Percentiles rank a stretch among this genome's conserved stretches.
Conservation (phyloP, 2,888 invertebrate genomes). For the Eudasyphora cyanicolor region DNA sequence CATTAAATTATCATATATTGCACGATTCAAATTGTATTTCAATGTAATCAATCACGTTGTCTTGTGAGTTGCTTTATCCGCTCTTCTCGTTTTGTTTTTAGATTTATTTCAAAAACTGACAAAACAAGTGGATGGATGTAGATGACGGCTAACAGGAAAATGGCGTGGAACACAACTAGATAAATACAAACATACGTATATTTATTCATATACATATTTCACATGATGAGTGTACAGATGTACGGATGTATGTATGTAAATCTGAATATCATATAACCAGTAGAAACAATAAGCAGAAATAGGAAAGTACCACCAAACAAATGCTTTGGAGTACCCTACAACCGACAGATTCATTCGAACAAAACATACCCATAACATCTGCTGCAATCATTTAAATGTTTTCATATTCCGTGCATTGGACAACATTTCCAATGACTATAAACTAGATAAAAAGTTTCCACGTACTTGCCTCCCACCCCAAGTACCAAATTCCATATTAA, state of each 20-base stretch:
- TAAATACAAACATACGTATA: not conserved
- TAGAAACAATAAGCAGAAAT: not conserved
- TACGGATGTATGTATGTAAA: not conserved
- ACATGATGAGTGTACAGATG: not conserved
- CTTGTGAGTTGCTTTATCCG: not conserved
- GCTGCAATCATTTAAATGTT: too few species aligned
- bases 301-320: too few species aligned
- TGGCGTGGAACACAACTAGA: constrained; percentile 45
- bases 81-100: not conserved
- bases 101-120: not conserved
- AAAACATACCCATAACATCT: too few species aligned
- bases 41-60: constrained; percentile 5
- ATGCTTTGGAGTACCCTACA: too few species aligned
- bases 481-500: too few species aligned
- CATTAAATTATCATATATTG: not conserved
- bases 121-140: not conserved
- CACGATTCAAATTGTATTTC: constrained; percentile 12
- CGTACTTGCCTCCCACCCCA: too few species aligned
- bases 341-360: too few species aligned
- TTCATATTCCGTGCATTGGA: too few species aligned
- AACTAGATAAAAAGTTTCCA: too few species aligned
- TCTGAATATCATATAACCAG: not conserved
- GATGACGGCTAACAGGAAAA: constrained; percentile 45
- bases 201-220: not conserved
- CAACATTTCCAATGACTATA: too few species aligned